These are phyloP conservation scores for Percina caprodes DNA, from an alignment of 2,113 vertebrate species.

Conservation along the genomic window DNA sequence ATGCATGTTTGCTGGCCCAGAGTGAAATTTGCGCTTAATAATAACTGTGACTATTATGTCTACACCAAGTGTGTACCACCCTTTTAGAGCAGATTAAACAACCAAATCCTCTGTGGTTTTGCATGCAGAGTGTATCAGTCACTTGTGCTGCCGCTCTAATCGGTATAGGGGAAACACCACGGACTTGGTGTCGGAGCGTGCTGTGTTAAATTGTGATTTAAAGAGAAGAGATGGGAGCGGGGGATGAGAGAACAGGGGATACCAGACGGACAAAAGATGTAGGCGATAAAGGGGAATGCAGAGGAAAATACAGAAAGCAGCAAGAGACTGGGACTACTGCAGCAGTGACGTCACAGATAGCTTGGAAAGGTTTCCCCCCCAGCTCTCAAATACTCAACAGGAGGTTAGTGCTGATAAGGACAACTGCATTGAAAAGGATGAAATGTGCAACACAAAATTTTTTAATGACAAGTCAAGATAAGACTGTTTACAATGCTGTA, in stretches of 20 bases:
- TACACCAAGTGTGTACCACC: constrained; percentile 28
- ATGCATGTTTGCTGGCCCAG: neutral
- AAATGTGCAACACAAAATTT: constrained; percentile 17
- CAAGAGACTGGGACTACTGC: constrained; percentile 42
- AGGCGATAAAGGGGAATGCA: neutral
- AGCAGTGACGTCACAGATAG: constrained; percentile 57
- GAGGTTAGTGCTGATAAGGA: constrained; percentile 50
- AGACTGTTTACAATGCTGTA: constrained; percentile 18
- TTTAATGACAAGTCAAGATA: neutral
- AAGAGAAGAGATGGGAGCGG: constrained; percentile 1
- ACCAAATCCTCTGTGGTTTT: constrained; percentile 32
- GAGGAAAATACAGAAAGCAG: constrained; percentile 14
- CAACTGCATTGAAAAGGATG: constrained; percentile 4
- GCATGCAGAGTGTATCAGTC: constrained; percentile 62
- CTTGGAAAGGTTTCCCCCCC: constrained; percentile 59
- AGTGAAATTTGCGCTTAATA: constrained; percentile 35
- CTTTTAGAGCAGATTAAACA: constrained; percentile 60
- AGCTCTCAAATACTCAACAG: constrained; percentile 52
- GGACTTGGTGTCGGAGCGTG: constrained; percentile 15
- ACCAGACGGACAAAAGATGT: neutral
- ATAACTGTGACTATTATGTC: constrained; percentile 48
- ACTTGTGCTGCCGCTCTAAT: constrained; percentile 35
- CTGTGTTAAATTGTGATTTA: neutral
- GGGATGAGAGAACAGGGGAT: neutral
- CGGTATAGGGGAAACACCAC: constrained; percentile 29